Base-by-base conservation (phyloP, 2,797 vertebrate genomes). In the Hemibagrus guttatus region DNA sequence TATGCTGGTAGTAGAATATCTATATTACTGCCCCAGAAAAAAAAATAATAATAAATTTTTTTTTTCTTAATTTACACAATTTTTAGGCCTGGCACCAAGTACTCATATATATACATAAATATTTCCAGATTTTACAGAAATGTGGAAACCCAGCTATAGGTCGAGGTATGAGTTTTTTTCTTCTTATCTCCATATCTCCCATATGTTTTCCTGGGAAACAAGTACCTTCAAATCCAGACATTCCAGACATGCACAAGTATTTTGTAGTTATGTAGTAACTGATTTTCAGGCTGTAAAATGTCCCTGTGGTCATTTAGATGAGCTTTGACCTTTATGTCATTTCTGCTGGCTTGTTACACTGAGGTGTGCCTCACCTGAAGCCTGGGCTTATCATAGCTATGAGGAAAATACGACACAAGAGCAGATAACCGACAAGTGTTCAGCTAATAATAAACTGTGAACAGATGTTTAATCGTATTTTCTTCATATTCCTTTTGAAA, bases 341-440 rank as follows among this genome's bases (percentile, higher is more conserved):
- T 80, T 46, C 28, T 52, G 2, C 66, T n/a, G 19, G 26, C 6
- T 63, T 56, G 49, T 61, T 74, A 21, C 58, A 17, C 26, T 17
- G 2, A 81, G 68, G 79, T 75, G 69, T 66, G 69, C 16, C 85
- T 56, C 80, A 82, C 7, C 39, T 83, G 46, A 26, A 54, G 49
- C 35, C 56, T 31, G 14, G 23, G 6, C 8, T 79, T 35, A 31
- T 86, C 42, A 80, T 16, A 49, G 52, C 26, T 21, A 11, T 26
- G 46, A 42, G 9, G 13, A 42, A 61, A 63, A 1, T 28, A 21
- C 11, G 16, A 52, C 56, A 26, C 21, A 21, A 35, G 31, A 35
- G n/a, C 76, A 76, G 12, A 54, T 58, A 13, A 7, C 4, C 8
- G 8, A 52, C 49, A 39, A 21, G 11, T 19, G 3, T 54, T 35